Evolutionary conservation across 2,888 invertebrate genomes (phyloP).

Genomic region (Drosophila sordidapex): DNA sequence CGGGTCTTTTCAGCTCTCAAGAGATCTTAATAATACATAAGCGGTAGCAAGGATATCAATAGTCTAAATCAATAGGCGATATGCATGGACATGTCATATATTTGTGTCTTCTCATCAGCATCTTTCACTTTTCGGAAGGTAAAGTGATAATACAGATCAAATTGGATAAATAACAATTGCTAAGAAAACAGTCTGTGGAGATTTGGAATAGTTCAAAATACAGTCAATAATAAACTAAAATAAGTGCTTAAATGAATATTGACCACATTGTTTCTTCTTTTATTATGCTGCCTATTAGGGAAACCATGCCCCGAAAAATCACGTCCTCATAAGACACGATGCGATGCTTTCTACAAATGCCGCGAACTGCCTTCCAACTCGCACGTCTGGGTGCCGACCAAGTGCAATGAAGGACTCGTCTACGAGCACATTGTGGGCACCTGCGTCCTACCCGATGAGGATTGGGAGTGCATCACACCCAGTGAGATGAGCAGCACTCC

Average conservation of each 20-base stretch:
- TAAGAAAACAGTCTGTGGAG: not conserved
- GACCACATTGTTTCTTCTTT: constrained; percentile 4
- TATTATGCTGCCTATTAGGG: constrained; percentile 58
- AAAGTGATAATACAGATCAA: not conserved
- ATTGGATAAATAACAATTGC: not conserved
- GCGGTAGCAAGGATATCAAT: constrained; percentile 38
- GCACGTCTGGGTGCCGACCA: constrained; percentile 83
- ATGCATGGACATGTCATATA: constrained; percentile 66
- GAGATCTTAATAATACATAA: constrained; percentile 19
- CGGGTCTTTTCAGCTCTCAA: constrained; percentile 32
- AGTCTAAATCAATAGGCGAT: constrained; percentile 16
- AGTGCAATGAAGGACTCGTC: constrained; percentile 83
- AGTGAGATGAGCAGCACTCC: constrained; percentile 50
- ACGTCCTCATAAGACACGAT: constrained; percentile 83
- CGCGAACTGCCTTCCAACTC: constrained; percentile 74
- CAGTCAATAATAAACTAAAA: not conserved
- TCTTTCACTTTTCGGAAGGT: constrained; percentile 84
- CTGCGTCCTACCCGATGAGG: constrained; percentile 84
- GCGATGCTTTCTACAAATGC: constrained; percentile 84
- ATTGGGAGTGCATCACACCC: constrained; percentile 84
- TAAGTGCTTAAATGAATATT: not conserved
- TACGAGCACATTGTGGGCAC: constrained; percentile 83
- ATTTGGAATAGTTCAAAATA: not conserved
- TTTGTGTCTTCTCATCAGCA: constrained; percentile 66
- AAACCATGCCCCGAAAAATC: constrained; percentile 84